Evolutionary conservation across 2,888 invertebrate genomes (phyloP).

Genomic region (Chouioia cunea): DNA sequence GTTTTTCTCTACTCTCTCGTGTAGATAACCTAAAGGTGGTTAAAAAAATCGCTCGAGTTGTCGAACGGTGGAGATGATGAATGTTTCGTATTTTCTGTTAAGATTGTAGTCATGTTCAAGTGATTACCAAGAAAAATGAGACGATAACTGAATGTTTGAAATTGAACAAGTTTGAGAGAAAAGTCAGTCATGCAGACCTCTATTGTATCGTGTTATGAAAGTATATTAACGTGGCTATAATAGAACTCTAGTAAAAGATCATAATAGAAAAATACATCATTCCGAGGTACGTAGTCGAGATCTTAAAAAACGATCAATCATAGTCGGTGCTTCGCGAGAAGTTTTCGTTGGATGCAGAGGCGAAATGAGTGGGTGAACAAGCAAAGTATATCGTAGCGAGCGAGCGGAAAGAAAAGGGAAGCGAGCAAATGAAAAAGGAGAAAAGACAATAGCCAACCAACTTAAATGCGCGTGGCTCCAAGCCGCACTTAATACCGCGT

Average conservation of each 20-base stretch:
- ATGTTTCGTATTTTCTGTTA: too few relatives aligned
- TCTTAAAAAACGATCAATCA: slow-evolving; percentile 24
- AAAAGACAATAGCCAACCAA: slow-evolving; percentile 18
- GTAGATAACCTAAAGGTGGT: background rate
- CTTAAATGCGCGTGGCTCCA: background rate
- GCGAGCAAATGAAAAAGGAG: slow-evolving; percentile 1
- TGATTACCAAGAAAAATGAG: too few relatives aligned
- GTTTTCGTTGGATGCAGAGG: slow-evolving; percentile 15
- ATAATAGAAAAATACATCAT: too few relatives aligned
- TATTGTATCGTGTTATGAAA: too few relatives aligned
- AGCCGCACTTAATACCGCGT: background rate
- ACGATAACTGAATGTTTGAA: too few relatives aligned
- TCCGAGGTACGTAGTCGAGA: background rate
- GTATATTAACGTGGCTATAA: too few relatives aligned
- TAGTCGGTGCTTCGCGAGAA: background rate
- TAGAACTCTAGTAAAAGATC: too few relatives aligned
- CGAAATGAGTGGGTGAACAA: slow-evolving; percentile 18
- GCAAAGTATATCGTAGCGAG: slow-evolving; percentile 4
- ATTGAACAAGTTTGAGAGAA: too few relatives aligned
- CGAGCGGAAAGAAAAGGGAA: background rate
- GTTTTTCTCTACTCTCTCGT: background rate
- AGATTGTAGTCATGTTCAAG: too few relatives aligned
- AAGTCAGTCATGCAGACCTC: too few relatives aligned
- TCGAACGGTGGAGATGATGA: too few relatives aligned
- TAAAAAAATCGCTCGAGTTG: background rate